Evolutionary conservation across 2,113 vertebrate genomes (phyloP).

Genomic region (Menidia beryllina): DNA sequence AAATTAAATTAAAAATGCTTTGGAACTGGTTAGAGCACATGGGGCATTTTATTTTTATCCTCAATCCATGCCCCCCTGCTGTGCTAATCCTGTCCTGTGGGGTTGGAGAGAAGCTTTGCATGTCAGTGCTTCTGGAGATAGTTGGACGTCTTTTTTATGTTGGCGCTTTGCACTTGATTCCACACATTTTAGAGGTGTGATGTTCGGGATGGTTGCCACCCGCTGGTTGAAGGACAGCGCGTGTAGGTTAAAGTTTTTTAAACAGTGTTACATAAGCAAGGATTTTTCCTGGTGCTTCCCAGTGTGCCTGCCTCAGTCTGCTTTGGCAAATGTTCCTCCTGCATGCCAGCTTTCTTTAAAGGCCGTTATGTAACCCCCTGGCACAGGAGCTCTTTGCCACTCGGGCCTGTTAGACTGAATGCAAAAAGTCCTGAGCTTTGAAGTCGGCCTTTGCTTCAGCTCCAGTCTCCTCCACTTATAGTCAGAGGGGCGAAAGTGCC

Average conservation of each 20-base stretch:
- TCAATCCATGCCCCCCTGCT: not conserved
- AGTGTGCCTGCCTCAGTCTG: constrained; percentile 25
- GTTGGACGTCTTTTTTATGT: not conserved
- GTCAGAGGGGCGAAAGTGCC: constrained; percentile 42
- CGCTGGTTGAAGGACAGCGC: constrained; percentile 10
- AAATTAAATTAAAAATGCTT: not conserved
- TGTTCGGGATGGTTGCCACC: not conserved
- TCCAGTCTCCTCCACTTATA: not conserved
- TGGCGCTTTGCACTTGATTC: not conserved
- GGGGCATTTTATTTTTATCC: not conserved
- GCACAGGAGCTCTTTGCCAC: constrained; percentile 28
- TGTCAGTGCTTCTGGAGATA: not conserved
- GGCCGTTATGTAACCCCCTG: constrained; percentile 57
- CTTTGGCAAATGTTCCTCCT: constrained; percentile 42
- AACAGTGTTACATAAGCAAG: constrained; percentile 46
- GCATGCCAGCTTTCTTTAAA: constrained; percentile 46
- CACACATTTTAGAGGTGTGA: not conserved
- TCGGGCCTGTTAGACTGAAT: constrained; percentile 38
- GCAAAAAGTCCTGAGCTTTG: constrained; percentile 59
- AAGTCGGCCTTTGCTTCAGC: constrained; percentile 44
- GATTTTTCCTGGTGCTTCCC: constrained; percentile 37
- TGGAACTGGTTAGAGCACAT: not conserved
- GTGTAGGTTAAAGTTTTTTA: constrained; percentile 5
- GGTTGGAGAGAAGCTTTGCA: not conserved
- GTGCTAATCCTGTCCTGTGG: not conserved